Conservation (phyloP, 2,797 vertebrate genomes). For the Urocyon cinereoargenteus region DNA sequence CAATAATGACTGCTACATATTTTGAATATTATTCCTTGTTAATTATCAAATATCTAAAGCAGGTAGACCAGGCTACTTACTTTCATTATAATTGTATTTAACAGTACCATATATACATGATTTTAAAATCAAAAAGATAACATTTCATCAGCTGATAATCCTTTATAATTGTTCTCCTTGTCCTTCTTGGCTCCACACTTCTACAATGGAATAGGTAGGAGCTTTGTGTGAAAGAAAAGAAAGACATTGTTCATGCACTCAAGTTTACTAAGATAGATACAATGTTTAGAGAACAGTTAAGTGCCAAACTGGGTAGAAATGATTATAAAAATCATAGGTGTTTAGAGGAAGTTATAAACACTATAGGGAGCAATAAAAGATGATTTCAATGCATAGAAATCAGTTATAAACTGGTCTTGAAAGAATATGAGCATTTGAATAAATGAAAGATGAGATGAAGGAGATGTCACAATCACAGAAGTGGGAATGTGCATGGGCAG, state of each 20-base stretch:
- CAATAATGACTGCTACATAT: not conserved
- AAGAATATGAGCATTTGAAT: not conserved
- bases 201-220: not conserved
- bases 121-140: not conserved
- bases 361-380: not conserved
- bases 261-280: not conserved
- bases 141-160: not conserved
- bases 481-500: not conserved
- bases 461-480: not conserved
- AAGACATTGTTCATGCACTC: not conserved
- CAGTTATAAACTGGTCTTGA: not conserved
- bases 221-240: slow-evolving; percentile 3
- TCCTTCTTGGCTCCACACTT: not conserved
- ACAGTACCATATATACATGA: not conserved
- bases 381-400: not conserved
- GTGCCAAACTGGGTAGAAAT: not conserved
- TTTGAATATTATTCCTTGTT: not conserved
- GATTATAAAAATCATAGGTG: not conserved
- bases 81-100: slow-evolving; percentile 31
- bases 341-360: not conserved
- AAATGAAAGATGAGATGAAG: not conserved
- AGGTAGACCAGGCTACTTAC: not conserved
- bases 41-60: slow-evolving; percentile 29
- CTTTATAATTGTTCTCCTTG: not conserved
- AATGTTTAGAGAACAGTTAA: not conserved